phyloP scores from a whole-genome alignment of 92 coral and sea anemone genomes.

The Pocillopora grandis region DNA sequence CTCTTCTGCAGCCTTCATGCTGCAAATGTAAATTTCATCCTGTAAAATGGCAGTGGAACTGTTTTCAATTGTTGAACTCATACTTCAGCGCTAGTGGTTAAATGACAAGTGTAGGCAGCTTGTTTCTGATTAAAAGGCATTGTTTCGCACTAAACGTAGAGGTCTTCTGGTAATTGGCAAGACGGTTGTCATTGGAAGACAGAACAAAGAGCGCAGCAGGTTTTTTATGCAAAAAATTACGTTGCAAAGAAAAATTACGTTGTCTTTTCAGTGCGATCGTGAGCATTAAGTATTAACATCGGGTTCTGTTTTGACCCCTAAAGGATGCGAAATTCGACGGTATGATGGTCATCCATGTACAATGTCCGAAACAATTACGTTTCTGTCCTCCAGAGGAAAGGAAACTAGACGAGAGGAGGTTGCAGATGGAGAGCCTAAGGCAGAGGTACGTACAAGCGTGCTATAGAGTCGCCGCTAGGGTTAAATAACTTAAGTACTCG shows the following conservation, averaged over 20 bases:
- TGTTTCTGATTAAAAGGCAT: constrained; percentile 29
- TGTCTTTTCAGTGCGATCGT: constrained; percentile 46
- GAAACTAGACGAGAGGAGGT: constrained; percentile 45
- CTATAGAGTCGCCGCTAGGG: neutral
- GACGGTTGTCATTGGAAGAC: constrained; percentile 54
- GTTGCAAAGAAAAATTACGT: constrained; percentile 8
- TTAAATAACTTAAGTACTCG: neutral
- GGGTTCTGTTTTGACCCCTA: constrained; percentile 33
- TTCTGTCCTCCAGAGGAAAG: constrained; percentile 66
- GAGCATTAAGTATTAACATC: constrained; percentile 58
- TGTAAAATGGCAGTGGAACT: neutral
- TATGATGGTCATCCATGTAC: constrained; percentile 39
- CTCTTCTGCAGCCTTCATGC: neutral
- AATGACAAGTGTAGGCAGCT: neutral
- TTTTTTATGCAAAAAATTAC: constrained; percentile 40
- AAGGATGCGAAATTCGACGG: constrained; percentile 48
- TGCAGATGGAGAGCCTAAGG: constrained; percentile 44
- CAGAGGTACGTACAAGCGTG: constrained; percentile 53
- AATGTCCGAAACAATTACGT: constrained; percentile 67
- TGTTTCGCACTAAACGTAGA: constrained; percentile 6
- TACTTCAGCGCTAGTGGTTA: neutral
- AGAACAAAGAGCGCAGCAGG: constrained; percentile 52
- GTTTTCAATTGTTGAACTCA: neutral
- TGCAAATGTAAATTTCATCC: neutral
- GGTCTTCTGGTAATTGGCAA: constrained; percentile 36